Conservation (phyloP, 2,797 vertebrate genomes). For the Rhadinocentrus ornatus region DNA sequence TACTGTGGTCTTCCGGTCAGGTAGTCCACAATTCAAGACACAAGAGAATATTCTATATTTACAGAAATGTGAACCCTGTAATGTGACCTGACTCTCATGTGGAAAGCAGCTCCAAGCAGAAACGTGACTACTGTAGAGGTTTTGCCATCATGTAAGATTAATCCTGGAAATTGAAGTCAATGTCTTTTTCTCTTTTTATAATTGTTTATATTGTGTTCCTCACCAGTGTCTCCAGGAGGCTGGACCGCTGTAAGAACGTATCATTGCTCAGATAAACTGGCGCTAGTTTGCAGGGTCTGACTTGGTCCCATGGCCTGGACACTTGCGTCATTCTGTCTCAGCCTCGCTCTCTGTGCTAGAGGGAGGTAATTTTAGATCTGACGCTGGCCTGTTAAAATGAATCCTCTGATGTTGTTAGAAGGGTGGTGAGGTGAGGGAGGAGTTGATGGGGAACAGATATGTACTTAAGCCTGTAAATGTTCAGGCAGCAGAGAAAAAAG, state of each 20-base stretch:
- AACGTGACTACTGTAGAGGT: background rate
- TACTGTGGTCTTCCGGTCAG: too few relatives aligned
- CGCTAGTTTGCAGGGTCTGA: conserved; percentile 50
- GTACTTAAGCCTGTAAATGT: conserved; percentile 5
- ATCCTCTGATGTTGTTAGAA: conserved; percentile 42
- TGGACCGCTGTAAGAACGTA: conserved; percentile 44
- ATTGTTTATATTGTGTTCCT: conserved; percentile 58
- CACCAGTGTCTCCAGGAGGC: conserved; percentile 51
- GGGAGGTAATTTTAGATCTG: conserved; percentile 71
- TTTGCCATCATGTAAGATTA: conserved; percentile 7
- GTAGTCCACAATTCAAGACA: too few relatives aligned
- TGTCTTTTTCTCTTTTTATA: conserved; percentile 31
- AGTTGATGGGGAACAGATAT: conserved; percentile 45
- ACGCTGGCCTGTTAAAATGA: conserved; percentile 56
- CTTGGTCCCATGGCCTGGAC: conserved; percentile 33
- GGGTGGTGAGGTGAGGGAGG: conserved; percentile 31
- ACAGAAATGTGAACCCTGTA: conserved; percentile 8
- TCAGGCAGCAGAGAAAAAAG: background rate
- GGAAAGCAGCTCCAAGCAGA: background rate
- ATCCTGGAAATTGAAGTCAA: conserved; percentile 29
- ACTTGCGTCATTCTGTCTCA: conserved; percentile 44
- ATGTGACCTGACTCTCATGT: background rate
- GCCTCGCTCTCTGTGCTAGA: conserved; percentile 16
- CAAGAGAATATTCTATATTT: conserved; percentile 1
- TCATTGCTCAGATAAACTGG: conserved; percentile 47